Percentiles rank a stretch among this genome's conserved stretches.
Conservation (phyloP, 2,797 vertebrate species). For the Echeneis naucrates region DNA sequence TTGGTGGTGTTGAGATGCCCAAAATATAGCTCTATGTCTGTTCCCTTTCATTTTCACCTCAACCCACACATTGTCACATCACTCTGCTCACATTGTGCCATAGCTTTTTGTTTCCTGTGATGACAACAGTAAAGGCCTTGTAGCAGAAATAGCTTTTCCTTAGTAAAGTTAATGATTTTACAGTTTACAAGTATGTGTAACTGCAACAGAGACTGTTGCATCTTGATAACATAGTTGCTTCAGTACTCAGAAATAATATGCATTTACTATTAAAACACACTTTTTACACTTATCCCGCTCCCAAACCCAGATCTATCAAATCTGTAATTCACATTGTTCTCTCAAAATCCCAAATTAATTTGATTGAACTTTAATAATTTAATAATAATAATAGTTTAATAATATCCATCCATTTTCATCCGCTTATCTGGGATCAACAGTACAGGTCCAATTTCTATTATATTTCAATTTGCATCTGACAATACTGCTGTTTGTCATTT, state of each 20-base stretch:
- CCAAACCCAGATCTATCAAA: background rate
- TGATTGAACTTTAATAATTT: background rate
- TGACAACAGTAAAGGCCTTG: background rate
- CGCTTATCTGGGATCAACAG: too few relatives aligned
- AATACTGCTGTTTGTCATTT: background rate
- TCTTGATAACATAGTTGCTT: background rate
- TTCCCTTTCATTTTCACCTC: constrained; percentile 44
- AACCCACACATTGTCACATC: constrained; percentile 34
- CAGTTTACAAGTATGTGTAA: too few relatives aligned
- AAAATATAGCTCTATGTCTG: constrained; percentile 33
- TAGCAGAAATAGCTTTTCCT: background rate
- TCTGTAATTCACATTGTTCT: background rate
- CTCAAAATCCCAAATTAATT: background rate
- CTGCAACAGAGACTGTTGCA: background rate
- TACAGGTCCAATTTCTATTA: too few relatives aligned
- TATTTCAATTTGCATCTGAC: background rate
- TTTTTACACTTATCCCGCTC: too few relatives aligned
- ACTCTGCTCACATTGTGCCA: background rate
- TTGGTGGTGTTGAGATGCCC: constrained; percentile 5
- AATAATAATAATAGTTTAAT: too few relatives aligned
- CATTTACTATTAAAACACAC: background rate
- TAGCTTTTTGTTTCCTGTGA: constrained; percentile 6
- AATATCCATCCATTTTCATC: too few relatives aligned
- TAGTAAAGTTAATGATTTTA: too few relatives aligned
- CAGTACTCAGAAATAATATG: background rate